Evolutionary conservation across 2,113 vertebrate species (phyloP).

Genomic region (Colossoma macropomum): DNA sequence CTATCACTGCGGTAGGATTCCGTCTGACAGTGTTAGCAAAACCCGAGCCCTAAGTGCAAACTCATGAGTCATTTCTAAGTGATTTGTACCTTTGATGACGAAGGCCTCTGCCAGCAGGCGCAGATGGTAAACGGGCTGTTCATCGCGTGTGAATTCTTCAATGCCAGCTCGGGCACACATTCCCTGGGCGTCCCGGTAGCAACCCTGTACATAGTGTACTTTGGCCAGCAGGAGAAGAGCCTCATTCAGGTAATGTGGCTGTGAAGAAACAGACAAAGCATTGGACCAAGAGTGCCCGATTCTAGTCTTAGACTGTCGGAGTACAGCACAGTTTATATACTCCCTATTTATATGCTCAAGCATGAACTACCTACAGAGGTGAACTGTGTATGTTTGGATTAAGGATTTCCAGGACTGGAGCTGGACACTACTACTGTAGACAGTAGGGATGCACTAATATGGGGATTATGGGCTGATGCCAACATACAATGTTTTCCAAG

Average conservation of each 20-base stretch:
- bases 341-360: too few relatives aligned
- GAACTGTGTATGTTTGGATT: background rate
- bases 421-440: too few relatives aligned
- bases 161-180: conserved; percentile 93
- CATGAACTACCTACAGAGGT: background rate
- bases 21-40: background rate
- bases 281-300: background rate
- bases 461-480: too few relatives aligned
- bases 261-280: conserved; percentile 34
- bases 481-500: too few relatives aligned
- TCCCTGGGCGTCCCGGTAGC: conserved; percentile 91
- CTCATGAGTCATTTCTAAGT: background rate
- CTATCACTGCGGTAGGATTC: background rate
- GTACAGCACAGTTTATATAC: background rate
- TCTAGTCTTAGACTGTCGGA: background rate
- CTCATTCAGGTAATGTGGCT: conserved; percentile 91
- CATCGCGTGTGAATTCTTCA: conserved; percentile 85
- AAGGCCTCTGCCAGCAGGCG: conserved; percentile 93
- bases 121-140: conserved; percentile 88
- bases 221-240: conserved; percentile 93
- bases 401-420: background rate
- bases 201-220: conserved; percentile 91
- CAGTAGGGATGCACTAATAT: too few relatives aligned
- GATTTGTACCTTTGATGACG: conserved; percentile 90
- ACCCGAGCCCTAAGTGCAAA: background rate